Base-by-base conservation (phyloP, 2,113 vertebrate genomes). In the Diglossa brunneiventris region DNA sequence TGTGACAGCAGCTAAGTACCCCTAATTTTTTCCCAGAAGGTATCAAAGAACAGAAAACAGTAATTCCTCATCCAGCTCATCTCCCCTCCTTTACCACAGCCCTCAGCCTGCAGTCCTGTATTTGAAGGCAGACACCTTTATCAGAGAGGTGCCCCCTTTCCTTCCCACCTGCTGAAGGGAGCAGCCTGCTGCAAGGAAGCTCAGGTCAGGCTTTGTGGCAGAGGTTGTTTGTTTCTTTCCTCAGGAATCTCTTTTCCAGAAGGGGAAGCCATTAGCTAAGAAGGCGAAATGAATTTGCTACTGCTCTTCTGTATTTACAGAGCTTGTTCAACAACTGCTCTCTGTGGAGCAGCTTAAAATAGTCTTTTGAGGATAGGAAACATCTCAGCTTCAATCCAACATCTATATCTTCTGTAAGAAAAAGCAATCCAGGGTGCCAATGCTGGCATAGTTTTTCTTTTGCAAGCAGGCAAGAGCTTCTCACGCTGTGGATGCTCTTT, bases 321-420 rank as follows among this genome's bases (percentile, higher is more conserved):
- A 86, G 52, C 69, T 83, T 68, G 68, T 92, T 89, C 78, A 64
- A 85, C 75, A 83, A 74, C 68, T 72, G 61, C 64, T 96, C 88
- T 88, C 72, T 64, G 31, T 56, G 95, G 88, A 90, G 44, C 76
- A 90, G 44, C 76, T 86, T 68, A 75, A 88, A 96, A 86, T 67
- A 90, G 35, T 61, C 84, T 93, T 92, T 50, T 73, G 90, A 83
- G 79, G 56, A 64, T 49, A 74, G 24, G 47, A 86, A 87, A 63
- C 47, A 23, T 41, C 82, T 95, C 82, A 70, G 42, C 90, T 93
- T 90, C 92, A 88, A 91, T 67, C 55, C 83, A 92, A 85, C 59
- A 75, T 59, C 79, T 61, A 78, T 20, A 13, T 61, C 63, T 52
- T 72, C 83, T 56, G 33, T 15, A 13, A 73, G 59, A 79, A 84